These are phyloP conservation scores for Piscicola geometra DNA, from an alignment of 2,888 invertebrate species.

Conservation along the genomic window DNA sequence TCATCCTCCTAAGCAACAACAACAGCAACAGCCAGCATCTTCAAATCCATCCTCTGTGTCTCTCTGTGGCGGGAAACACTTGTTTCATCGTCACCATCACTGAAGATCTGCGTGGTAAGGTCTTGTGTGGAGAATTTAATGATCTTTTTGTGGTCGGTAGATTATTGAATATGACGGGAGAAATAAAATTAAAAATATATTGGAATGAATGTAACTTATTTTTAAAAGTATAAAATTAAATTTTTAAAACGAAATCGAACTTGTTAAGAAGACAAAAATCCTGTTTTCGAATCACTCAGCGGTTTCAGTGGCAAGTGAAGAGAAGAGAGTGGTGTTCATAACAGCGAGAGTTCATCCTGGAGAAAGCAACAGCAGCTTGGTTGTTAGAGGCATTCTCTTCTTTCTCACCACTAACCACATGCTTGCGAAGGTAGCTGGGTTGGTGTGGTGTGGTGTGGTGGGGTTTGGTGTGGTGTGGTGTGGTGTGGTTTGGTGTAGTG, in stretches of 20 bases:
- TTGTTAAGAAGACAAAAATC: too few relatives aligned
- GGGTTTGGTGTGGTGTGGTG: too few relatives aligned
- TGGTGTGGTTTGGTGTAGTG: too few relatives aligned
- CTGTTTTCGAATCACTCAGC: too few relatives aligned
- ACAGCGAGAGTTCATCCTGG: conserved; percentile 55
- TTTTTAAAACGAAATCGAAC: too few relatives aligned
- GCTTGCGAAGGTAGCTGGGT: conserved; percentile 46
- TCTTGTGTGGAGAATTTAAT: too few relatives aligned
- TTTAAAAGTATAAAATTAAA: too few relatives aligned
- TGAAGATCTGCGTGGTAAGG: conserved; percentile 41
- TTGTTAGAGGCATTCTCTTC: conserved; percentile 54
- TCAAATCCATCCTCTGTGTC: conserved; percentile 52
- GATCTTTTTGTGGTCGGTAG: too few relatives aligned
- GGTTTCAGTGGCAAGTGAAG: neutral
- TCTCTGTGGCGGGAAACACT: conserved; percentile 54
- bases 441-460: neutral
- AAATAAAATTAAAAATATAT: neutral
- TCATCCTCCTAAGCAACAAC: conserved; percentile 49
- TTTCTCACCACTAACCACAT: conserved; percentile 46
- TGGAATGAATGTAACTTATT: neutral
- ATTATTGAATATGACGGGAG: too few relatives aligned
- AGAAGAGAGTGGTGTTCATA: conserved; percentile 51
- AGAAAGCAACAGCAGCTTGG: conserved; percentile 54
- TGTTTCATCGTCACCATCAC: conserved; percentile 55
- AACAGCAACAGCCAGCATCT: conserved; percentile 46